phyloP scores from a whole-genome alignment of 2,113 vertebrate genomes.

The Calidris pygmaea region DNA sequence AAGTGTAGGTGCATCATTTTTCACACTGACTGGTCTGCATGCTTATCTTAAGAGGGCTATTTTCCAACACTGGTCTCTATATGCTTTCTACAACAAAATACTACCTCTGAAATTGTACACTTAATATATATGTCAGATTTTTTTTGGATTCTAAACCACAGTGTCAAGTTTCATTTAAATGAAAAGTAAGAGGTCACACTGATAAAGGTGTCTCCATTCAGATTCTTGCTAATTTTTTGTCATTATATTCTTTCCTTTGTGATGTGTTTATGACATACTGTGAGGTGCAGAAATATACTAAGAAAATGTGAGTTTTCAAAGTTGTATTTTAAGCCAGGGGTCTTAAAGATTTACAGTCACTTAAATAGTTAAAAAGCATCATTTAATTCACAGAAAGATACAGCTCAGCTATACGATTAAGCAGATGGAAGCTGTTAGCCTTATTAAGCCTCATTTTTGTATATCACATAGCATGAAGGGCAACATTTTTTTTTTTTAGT shows the following conservation, averaged over 20 bases:
- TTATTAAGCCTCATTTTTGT: conserved; percentile 35
- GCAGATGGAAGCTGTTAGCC: not conserved
- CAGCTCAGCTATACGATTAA: conserved; percentile 31
- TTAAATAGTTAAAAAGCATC: not conserved
- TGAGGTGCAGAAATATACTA: not conserved
- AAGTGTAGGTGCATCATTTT: accelerated
- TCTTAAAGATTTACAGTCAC: not conserved
- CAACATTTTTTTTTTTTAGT: not conserved
- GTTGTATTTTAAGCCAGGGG: not conserved
- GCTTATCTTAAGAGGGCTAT: not conserved
- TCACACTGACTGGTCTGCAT: accelerated
- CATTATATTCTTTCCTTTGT: not conserved
- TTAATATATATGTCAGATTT: not conserved
- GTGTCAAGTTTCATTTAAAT: not conserved
- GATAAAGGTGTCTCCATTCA: not conserved
- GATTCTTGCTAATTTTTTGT: not conserved
- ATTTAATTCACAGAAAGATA: conserved; percentile 8
- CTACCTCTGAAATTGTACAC: not conserved
- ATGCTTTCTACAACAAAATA: not conserved
- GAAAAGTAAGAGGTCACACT: not conserved
- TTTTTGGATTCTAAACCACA: not conserved
- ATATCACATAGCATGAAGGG: not conserved
- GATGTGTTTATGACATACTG: not conserved
- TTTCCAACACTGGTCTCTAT: not conserved
- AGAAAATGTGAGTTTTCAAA: not conserved